These are phyloP conservation scores for Acrossocheilus fasciatus DNA, from an alignment of 2,797 vertebrate genomes.

Conservation along the genomic window DNA sequence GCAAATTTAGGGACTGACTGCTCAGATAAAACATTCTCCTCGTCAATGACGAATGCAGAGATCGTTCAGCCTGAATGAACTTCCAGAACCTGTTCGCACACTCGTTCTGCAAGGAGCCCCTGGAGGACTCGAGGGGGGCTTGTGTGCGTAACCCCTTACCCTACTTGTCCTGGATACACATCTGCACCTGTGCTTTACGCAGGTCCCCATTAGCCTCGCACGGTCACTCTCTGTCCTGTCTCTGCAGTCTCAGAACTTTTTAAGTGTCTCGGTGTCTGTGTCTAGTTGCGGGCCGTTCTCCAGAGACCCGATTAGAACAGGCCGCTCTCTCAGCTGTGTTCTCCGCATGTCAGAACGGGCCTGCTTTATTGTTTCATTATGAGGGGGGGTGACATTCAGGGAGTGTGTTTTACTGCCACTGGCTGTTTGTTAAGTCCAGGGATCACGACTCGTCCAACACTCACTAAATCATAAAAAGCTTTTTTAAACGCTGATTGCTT, in stretches of 20 bases:
- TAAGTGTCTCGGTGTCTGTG: slow-evolving; percentile 62
- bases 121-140: slow-evolving; percentile 35
- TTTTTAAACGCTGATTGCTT: slow-evolving; percentile 52
- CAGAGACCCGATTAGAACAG: slow-evolving; percentile 77
- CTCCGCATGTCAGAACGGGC: slow-evolving; percentile 74
- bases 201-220: slow-evolving; percentile 57
- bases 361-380: slow-evolving; percentile 75
- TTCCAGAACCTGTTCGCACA: slow-evolving; percentile 54
- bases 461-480: slow-evolving; percentile 72
- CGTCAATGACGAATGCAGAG: slow-evolving; percentile 51
- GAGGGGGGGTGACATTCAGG: slow-evolving; percentile 74
- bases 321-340: slow-evolving; percentile 78
- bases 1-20: slow-evolving; percentile 28
- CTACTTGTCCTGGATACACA: slow-evolving; percentile 65
- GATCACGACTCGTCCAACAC: slow-evolving; percentile 74
- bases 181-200: slow-evolving; percentile 74
- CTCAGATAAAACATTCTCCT: slow-evolving; percentile 43
- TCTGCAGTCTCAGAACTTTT: slow-evolving; percentile 67
- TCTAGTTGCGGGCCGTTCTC: slow-evolving; percentile 63
- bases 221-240: slow-evolving; percentile 68
- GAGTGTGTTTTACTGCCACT: slow-evolving; percentile 83
- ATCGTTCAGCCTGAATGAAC: slow-evolving; percentile 39
- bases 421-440: slow-evolving; percentile 80
- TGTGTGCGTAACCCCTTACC: slow-evolving; percentile 62
- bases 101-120: slow-evolving; percentile 46